phyloP scores from a whole-genome alignment of 2,888 invertebrate species.

The Folsomia manolachei region DNA sequence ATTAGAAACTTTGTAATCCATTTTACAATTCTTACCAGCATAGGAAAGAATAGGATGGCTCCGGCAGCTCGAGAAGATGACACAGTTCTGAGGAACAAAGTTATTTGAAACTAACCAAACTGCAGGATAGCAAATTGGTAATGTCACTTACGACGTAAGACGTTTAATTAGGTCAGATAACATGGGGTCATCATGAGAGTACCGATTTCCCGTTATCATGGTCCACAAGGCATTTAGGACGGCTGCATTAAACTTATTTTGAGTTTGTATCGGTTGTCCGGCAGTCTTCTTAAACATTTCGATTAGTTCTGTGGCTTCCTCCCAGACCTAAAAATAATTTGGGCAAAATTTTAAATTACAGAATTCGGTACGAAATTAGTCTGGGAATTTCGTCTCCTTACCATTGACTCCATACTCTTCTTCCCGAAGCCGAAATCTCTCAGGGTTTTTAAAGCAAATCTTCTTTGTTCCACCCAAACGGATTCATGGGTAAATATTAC shows the following conservation, averaged over 20 bases:
- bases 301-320: conserved; percentile 28
- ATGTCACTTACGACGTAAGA: conserved; percentile 32
- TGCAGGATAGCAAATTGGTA: not conserved
- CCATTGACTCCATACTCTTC: conserved; percentile 27
- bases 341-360: not conserved
- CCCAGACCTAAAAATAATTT: conserved; percentile 12
- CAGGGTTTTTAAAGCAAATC: conserved; percentile 35
- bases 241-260: conserved; percentile 38
- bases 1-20: too few species aligned
- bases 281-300: conserved; percentile 32
- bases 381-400: conserved; percentile 29
- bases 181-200: conserved; percentile 40
- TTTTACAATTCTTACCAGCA: conserved; percentile 26
- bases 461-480: conserved; percentile 32
- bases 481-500: conserved; percentile 31
- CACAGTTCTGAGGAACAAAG: conserved; percentile 15
- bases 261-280: conserved; percentile 30
- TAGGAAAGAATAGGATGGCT: conserved; percentile 36
- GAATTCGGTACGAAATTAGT: not conserved
- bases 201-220: conserved; percentile 37
- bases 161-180: conserved; percentile 37
- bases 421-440: conserved; percentile 43
- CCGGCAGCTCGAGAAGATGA: conserved; percentile 26
- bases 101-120: too few species aligned
- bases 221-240: conserved; percentile 42